phyloP scores from a whole-genome alignment of 2,797 vertebrate species.

The Sebastes oblongus region DNA sequence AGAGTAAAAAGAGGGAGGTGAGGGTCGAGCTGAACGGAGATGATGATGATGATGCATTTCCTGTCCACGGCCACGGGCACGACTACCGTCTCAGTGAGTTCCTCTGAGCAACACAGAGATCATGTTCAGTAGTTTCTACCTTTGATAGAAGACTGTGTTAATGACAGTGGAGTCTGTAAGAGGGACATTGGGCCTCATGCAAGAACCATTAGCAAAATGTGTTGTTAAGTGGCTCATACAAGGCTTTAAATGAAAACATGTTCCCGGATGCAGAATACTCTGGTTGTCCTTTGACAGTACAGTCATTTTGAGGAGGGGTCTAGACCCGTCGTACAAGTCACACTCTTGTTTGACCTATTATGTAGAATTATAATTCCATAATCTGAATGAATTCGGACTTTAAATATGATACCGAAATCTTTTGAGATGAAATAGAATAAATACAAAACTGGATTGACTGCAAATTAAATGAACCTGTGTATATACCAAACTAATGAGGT shows the following conservation, averaged over 20 bases:
- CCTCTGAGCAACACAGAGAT: neutral
- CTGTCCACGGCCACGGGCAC: constrained; percentile 50
- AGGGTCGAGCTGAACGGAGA: constrained; percentile 81
- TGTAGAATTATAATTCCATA: neutral
- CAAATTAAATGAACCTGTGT: no score
- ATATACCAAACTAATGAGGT: no score
- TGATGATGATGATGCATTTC: constrained; percentile 42
- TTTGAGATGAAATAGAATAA: no score
- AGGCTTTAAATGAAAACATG: no score
- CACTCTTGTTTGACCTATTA: neutral
- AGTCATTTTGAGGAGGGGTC: neutral
- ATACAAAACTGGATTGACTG: no score
- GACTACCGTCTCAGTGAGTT: constrained; percentile 86
- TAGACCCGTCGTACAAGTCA: neutral
- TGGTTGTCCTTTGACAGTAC: neutral
- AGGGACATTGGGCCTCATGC: neutral
- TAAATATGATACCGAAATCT: neutral
- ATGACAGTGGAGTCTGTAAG: neutral
- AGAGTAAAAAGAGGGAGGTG: constrained; percentile 64
- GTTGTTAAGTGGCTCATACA: no score
- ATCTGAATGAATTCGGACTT: neutral
- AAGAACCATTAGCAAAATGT: neutral
- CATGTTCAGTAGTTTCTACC: neutral
- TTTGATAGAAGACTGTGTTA: neutral
- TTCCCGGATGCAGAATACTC: no score